Conservation (phyloP, 2,113 vertebrate genomes). For the Ondatra zibethicus region DNA sequence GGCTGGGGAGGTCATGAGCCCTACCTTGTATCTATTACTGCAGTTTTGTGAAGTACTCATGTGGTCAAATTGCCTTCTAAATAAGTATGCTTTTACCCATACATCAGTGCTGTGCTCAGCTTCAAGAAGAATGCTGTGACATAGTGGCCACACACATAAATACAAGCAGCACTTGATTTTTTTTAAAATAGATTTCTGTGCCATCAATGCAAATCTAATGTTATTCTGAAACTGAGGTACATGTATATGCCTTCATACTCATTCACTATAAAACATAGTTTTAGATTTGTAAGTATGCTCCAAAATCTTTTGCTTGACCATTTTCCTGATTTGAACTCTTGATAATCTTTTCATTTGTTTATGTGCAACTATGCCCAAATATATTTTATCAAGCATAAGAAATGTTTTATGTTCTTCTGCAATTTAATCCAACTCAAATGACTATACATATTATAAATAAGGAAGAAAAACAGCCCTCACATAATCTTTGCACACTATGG, state of each 20-base stretch:
- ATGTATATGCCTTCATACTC: background rate
- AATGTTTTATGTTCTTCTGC: slow-evolving; percentile 4
- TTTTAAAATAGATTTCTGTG: background rate
- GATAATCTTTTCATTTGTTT: slow-evolving; percentile 21
- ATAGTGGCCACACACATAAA: background rate
- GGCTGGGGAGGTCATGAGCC: background rate
- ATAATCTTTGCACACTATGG: background rate
- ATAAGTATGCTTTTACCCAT: no score
- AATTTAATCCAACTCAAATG: slow-evolving; percentile 7
- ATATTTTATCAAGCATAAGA: slow-evolving; percentile 31
- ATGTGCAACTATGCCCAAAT: background rate
- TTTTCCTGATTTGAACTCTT: background rate
- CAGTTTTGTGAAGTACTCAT: background rate
- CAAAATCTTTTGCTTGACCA: slow-evolving; percentile 6
- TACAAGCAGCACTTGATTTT: background rate
- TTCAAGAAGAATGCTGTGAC: background rate
- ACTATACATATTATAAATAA: background rate
- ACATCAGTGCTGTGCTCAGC: no score
- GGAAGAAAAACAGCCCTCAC: background rate
- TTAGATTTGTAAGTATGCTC: background rate
- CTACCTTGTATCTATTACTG: background rate
- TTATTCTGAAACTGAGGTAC: background rate
- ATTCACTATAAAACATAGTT: slow-evolving; percentile 19
- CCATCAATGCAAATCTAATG: background rate
- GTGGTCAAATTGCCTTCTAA: background rate